Evolutionary conservation across 2,888 invertebrate genomes (phyloP), one percentile per base, ranked within the genome.

Genomic region (Phragmatobia fuliginosa): DNA sequence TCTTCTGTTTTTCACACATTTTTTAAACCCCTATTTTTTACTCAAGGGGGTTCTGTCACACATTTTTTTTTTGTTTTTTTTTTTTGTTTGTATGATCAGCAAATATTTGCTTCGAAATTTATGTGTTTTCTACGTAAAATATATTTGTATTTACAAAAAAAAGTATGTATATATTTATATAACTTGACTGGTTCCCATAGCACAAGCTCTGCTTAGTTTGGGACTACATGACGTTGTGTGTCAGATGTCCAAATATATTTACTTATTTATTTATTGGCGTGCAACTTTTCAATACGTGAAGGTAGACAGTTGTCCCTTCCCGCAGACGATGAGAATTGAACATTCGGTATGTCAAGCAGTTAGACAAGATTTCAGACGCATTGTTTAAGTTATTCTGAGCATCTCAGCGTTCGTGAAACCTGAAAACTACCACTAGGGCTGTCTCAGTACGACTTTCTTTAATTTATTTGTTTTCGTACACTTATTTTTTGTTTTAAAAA

Each of bases 341-440:
- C 91, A 83, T 79, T 90, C 82, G 94, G 93, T 90, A 94, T 94
- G 92, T 91, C 91, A 89, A 85, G 89, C 92, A 91, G 90, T 93
- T 91, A 90, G 91, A 91, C 91, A 92, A 93, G 92, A 92, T 93
- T 93, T 93, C 93, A 93, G 93, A 93, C 93, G 91, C 91, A 92
- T 92, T 92, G 91, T 92, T 88, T 89, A 87, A 91, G 92, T 90
- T 92, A 94, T 93, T 91, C 88, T 84, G 79, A 87, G 88, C 88
- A 92, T 91, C 86, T 84, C 83, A 76, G 83, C 81, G 87, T 85
- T 90, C 85, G 85, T 86, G 87, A 85, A 76, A 76, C 80, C 85
- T 80, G 85, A 84, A 88, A 90, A 87, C 87, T 82, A 78, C 82
- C 76, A 60, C 49, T 73, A 88, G 90, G 88, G 89, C 68, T 89